Base-by-base conservation (phyloP, 2,888 invertebrate species). In the Thymelicus lineola region DNA sequence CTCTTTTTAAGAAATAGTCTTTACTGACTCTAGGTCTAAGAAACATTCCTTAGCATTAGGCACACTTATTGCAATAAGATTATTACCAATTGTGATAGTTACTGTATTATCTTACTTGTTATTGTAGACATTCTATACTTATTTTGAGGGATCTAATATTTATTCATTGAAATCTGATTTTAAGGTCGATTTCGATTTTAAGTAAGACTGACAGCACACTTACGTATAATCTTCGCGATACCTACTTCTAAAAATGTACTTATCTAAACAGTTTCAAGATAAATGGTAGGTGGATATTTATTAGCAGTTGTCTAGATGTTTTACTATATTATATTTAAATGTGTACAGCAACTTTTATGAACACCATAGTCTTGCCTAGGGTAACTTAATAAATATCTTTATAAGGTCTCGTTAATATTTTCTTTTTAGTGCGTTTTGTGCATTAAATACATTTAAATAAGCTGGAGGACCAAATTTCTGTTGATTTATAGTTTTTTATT, bases 1-100 rank as follows among this genome's bases (percentile, higher is more conserved):
- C 90, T 84, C 84, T 93, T 76, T 94, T 94, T 82, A 94, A 93
- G 74, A 84, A 90, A 75, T 90, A 86, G 80, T 71, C 58, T 60
- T 62, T 48, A 62, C 67, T 67, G 71, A 72, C 65, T 71, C 59
- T 73, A 74, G 57, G 71, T 67, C 71, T 78, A 80, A 78, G 74
- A 64, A 20, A 83, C 84, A 87, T 86, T 87, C 84, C 83, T 77
- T 86, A 86, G 79, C 71, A 62, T 9, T 86, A 84, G 84, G 78
- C 69, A 67, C 82, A 80, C 72, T 75, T 77, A 81, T 78, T 82
- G 82, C 82, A 85, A 85, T 87, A 86, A 85, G 82, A 85, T 76
- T 82, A 82, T 79, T 81, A 79, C 76, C 75, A 79, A 80, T 84
- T 85, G 88, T 88, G 86, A 84, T 83, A 83, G 76, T 73, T 79